Evolutionary conservation across 2,113 vertebrate species (phyloP).

Genomic region (Mirza zaza): DNA sequence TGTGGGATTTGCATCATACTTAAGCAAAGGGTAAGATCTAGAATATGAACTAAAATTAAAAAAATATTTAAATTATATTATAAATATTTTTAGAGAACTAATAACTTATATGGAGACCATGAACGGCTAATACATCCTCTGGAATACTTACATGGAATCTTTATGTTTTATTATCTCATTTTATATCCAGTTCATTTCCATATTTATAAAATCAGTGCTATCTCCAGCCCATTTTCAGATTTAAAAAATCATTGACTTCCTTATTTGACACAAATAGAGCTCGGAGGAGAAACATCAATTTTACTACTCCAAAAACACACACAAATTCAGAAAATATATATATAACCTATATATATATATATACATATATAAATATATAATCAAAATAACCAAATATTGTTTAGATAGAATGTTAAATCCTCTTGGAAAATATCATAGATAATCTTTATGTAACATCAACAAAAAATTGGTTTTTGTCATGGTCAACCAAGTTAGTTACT

Average conservation of each 20-base stretch:
- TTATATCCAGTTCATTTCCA: background rate
- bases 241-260: constrained; percentile 14
- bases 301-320: constrained; percentile 34
- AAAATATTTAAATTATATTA: background rate
- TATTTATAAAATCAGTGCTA: background rate
- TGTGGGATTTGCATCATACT: background rate
- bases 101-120: background rate
- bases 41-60: background rate
- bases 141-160: background rate
- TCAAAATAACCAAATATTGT: constrained; percentile 15
- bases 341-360: background rate
- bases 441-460: background rate
- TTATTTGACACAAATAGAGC: constrained; percentile 60
- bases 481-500: background rate
- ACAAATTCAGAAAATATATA: background rate
- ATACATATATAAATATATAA: too few species aligned
- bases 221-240: background rate
- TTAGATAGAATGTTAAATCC: constrained; percentile 9
- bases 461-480: constrained; percentile 20
- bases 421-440: constrained; percentile 11
- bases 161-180: background rate
- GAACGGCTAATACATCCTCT: background rate
- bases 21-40: background rate
- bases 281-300: constrained; percentile 58
- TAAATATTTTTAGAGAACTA: constrained; percentile 4